Evolutionary conservation across 2,888 invertebrate species (phyloP).

Genomic region (Agrotis segetum): DNA sequence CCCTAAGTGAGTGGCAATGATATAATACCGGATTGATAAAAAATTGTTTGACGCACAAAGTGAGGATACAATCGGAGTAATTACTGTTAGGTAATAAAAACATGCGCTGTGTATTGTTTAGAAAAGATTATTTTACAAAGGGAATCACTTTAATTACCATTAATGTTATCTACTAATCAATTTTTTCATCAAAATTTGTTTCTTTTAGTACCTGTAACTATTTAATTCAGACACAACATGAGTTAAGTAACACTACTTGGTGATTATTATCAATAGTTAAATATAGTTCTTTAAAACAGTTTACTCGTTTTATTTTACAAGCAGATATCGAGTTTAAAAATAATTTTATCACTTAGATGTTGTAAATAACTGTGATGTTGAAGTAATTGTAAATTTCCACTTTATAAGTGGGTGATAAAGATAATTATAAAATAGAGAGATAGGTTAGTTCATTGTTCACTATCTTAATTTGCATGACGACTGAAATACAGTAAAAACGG

Average conservation of each 20-base stretch:
- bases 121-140: neutral
- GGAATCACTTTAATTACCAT: neutral
- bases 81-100: conserved; percentile 8
- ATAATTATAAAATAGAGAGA: neutral
- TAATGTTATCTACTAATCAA: too few species aligned
- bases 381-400: conserved; percentile 43
- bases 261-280: conserved; percentile 9
- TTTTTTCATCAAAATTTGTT: too few species aligned
- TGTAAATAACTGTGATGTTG: conserved; percentile 27
- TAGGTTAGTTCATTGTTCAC: conserved; percentile 9
- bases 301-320: conserved; percentile 5
- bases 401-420: conserved; percentile 19
- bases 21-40: conserved; percentile 49
- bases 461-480: neutral
- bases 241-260: neutral
- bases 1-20: conserved; percentile 27
- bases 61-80: conserved; percentile 18
- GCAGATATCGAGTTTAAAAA: conserved; percentile 21
- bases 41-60: conserved; percentile 43
- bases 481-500: neutral
- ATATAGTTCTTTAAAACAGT: neutral
- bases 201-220: too few species aligned
- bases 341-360: conserved; percentile 12
- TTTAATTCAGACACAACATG: neutral
- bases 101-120: neutral